Evolutionary conservation across 2,113 vertebrate genomes (phyloP).

Genomic region (Mormoops blainvillei): DNA sequence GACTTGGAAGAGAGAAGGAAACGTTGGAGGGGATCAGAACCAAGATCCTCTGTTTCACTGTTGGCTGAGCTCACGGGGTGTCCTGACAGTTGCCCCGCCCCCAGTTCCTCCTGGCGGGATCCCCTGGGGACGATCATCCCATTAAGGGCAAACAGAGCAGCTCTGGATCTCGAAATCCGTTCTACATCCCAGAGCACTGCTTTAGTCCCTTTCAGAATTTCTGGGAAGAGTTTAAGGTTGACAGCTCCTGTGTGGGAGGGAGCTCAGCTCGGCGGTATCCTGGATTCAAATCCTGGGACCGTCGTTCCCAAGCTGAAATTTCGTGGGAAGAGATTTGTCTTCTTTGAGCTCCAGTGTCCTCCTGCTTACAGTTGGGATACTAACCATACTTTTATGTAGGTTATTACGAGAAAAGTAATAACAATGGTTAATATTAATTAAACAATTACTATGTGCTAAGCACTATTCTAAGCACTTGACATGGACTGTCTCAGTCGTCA

Average conservation of each 20-base stretch:
- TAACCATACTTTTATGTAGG: neutral
- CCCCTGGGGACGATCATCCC: neutral
- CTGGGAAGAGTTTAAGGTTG: neutral
- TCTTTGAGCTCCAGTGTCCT: neutral
- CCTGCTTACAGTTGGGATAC: neutral
- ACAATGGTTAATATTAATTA: neutral
- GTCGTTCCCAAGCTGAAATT: neutral
- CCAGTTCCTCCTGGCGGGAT: neutral
- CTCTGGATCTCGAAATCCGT: neutral
- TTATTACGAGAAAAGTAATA: neutral
- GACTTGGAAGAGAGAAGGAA: neutral
- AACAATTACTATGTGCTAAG: neutral
- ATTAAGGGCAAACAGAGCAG: neutral
- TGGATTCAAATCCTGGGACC: neutral
- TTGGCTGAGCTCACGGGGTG: neutral
- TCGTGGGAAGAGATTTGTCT: neutral
- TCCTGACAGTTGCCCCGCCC: neutral
- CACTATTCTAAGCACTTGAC: neutral
- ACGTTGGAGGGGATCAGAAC: neutral
- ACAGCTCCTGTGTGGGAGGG: neutral
- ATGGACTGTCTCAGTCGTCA: neutral
- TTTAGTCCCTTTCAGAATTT: neutral
- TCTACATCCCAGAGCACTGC: neutral
- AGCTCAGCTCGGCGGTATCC: neutral
- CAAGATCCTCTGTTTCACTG: neutral